Conservation (phyloP, 2,113 vertebrate species). For the Takifugu bimaculatus region DNA sequence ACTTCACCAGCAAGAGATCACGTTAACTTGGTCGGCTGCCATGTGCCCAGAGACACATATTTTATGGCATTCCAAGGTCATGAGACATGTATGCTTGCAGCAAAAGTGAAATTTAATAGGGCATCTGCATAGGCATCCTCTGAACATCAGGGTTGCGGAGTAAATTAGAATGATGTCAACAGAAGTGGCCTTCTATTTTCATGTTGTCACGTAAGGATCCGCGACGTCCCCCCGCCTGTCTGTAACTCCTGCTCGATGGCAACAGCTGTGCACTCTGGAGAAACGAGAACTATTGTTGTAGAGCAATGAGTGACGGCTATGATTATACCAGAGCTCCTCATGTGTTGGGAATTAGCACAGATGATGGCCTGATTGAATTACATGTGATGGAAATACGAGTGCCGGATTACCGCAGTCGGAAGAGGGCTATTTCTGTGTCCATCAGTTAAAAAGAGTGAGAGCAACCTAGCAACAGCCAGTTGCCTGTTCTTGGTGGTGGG, state of each 20-base stretch:
- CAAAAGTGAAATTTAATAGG: not conserved
- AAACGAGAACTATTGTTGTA: constrained; percentile 43
- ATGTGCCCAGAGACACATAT: constrained; percentile 7
- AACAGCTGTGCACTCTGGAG: constrained; percentile 42
- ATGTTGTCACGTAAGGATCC: not conserved
- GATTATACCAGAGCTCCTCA: constrained; percentile 47
- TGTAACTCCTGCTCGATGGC: constrained; percentile 12
- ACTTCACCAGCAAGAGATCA: constrained; percentile 43
- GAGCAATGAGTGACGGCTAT: constrained; percentile 50
- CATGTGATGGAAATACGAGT: constrained; percentile 54
- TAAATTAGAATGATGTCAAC: not conserved
- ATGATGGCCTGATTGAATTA: constrained; percentile 54
- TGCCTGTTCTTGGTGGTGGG: not conserved
- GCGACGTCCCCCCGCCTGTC: not conserved
- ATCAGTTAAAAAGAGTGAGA: constrained; percentile 46
- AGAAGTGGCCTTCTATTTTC: constrained; percentile 13
- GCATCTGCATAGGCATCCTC: not conserved
- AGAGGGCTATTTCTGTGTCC: constrained; percentile 58
- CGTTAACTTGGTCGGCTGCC: constrained; percentile 24
- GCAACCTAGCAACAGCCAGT: constrained; percentile 55
- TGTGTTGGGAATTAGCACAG: constrained; percentile 48
- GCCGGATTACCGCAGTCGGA: constrained; percentile 30
- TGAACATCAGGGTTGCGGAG: constrained; percentile 1
- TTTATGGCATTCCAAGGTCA: constrained; percentile 32
- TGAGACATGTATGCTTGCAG: constrained; percentile 20